Base-by-base conservation (phyloP, 2,888 invertebrate genomes). In the Cantharis rustica region DNA sequence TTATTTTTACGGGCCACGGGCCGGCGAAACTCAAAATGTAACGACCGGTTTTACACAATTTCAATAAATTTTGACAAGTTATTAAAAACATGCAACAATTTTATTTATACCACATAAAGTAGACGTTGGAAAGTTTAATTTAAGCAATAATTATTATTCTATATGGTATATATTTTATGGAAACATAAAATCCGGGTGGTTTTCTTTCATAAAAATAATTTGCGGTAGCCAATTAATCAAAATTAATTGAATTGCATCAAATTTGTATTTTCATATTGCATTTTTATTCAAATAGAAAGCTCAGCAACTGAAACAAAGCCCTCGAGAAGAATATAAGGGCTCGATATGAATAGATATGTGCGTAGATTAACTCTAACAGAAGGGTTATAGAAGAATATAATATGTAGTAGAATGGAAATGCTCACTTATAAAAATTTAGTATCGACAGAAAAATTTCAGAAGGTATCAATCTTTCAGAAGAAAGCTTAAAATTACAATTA, bases 51-150 rank as follows among this genome's bases (percentile, higher is more conserved):
- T 78, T 71, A 73, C 73, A 47, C 74, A 70, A 72, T 68, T 71
- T 75, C 72, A 73, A 78, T 78, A 78, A 78, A 78, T 78, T 78
- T 75, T 72, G 70, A 71, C 72, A 75, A 78, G 73, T 70, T 75
- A 73, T 75, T 78, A 78, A 73, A 66, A 66, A 70, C 72, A 73
- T 73, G 75, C 70, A 73, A 61, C 64, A 69, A 73, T 78, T 75
- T 72, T 75, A 75, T 68, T 72, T 73, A 72, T 71, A 71, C 72
- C 63, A 68, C 27, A 71, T 72, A 71, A 62, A 68, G 68, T 73
- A 73, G 68, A 47, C n/a, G 47, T 47, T 47, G n/a, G 47, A 47
- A 47, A 47, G 47, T 47, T 47, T 47, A 47, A 47, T 47, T 47
- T 47, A 47, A 47, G 47, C 47, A 47, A 47, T 47, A 47, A 47